A percentile compares a stretch with the other conserved stretches of the same genome.
phyloP scores from a whole-genome alignment of 2,888 invertebrate species.

The Ernsta delagoae region DNA sequence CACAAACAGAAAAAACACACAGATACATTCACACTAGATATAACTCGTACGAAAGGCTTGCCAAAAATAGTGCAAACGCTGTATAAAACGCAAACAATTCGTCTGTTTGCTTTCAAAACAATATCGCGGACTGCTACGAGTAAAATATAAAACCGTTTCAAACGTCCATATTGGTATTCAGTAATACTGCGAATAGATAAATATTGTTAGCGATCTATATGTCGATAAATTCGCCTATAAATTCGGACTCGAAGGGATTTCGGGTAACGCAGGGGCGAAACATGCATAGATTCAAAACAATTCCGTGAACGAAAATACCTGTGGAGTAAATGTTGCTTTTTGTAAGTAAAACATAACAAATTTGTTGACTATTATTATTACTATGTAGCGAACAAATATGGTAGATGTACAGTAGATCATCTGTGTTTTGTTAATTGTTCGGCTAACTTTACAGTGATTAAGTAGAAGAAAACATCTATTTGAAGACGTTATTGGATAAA shows the following conservation, averaged over 20 bases:
- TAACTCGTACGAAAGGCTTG: not conserved
- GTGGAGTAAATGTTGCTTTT: slow-evolving; percentile 19
- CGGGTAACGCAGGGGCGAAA: slow-evolving; percentile 11
- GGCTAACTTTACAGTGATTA: no score
- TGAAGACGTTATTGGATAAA: no score
- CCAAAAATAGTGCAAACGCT: slow-evolving; percentile 14
- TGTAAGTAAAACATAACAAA: no score
- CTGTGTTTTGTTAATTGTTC: no score
- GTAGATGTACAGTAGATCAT: no score
- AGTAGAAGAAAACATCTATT: no score
- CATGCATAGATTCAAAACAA: slow-evolving; percentile 33
- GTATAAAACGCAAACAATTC: not conserved
- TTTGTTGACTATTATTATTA: no score
- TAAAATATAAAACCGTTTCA: slow-evolving; percentile 29
- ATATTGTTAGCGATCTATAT: slow-evolving; percentile 33
- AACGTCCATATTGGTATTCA: slow-evolving; percentile 24
- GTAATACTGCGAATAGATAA: slow-evolving; percentile 32
- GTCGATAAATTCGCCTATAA: slow-evolving; percentile 32
- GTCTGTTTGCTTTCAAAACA: slow-evolving; percentile 20
- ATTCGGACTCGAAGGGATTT: slow-evolving; percentile 28
- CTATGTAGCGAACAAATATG: no score
- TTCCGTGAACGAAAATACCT: slow-evolving; percentile 17
- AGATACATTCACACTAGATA: not conserved
- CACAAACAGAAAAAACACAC: not conserved
- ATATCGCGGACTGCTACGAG: slow-evolving; percentile 15